phyloP scores from a whole-genome alignment of 2,113 vertebrate species.

The Bubo bubo region DNA sequence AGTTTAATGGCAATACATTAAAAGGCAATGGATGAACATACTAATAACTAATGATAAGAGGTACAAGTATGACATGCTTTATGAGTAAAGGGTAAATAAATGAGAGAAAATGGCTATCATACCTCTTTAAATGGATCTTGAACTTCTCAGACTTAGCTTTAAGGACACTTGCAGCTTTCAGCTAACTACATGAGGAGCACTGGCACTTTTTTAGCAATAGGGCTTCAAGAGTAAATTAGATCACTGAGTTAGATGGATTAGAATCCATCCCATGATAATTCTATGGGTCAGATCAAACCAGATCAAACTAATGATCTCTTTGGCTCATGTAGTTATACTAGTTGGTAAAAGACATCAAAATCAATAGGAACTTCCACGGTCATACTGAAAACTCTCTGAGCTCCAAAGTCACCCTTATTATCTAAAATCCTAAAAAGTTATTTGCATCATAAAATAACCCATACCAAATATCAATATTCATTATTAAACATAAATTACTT shows the following conservation, averaged over 20 bases:
- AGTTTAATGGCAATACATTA: slow-evolving; percentile 36
- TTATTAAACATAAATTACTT: neutral
- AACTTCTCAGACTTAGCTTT: neutral
- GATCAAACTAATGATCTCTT: neutral
- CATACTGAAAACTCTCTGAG: neutral
- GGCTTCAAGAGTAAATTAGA: neutral
- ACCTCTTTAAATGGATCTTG: neutral
- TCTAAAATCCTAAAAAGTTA: neutral
- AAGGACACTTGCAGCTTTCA: neutral
- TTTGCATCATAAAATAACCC: neutral
- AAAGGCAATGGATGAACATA: slow-evolving; percentile 23
- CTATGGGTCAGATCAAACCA: neutral
- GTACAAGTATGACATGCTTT: slow-evolving; percentile 6
- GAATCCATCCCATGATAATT: neutral
- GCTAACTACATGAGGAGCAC: neutral
- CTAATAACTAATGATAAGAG: slow-evolving; percentile 17
- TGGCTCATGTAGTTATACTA: neutral
- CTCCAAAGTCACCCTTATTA: neutral
- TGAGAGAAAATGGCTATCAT: neutral
- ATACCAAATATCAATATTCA: neutral
- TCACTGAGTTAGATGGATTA: neutral
- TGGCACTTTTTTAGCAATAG: neutral
- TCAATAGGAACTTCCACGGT: neutral
- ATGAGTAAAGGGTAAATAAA: slow-evolving; percentile 35
- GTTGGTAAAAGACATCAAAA: neutral